These are phyloP conservation scores for Agrochola lota DNA, from an alignment of 2,888 invertebrate genomes.

Conservation along the genomic window DNA sequence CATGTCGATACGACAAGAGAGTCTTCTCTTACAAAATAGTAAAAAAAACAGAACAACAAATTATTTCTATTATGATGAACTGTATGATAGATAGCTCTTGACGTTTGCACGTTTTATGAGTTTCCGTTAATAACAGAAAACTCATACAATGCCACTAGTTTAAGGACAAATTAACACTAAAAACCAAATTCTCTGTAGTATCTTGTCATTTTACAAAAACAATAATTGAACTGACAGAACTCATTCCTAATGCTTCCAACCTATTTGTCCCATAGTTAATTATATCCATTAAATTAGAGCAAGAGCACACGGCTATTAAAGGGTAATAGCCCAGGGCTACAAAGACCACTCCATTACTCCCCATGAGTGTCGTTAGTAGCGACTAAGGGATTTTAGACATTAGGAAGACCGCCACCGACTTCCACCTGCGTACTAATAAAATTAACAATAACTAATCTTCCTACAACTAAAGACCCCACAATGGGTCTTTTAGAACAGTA, in stretches of 20 bases:
- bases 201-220: not conserved
- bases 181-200: not conserved
- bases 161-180: not conserved
- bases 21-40: not conserved
- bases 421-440: conserved; percentile 56
- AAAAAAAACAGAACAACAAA: not conserved
- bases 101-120: not conserved
- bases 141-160: not conserved
- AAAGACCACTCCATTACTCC: conserved; percentile 54
- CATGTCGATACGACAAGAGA: not conserved
- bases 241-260: conserved; percentile 21
- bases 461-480: conserved; percentile 2
- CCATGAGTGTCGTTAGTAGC: conserved; percentile 52
- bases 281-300: conserved; percentile 45
- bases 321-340: conserved; percentile 52
- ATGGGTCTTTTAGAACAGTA: conserved; percentile 5
- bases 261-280: conserved; percentile 50
- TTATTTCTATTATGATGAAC: not conserved
- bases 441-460: conserved; percentile 50
- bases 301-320: conserved; percentile 54
- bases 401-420: conserved; percentile 35
- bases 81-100: not conserved
- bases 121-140: not conserved
- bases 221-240: not conserved
- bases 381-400: conserved; percentile 62